These are phyloP conservation scores for Cephalopterus ornatus DNA, from an alignment of 2,113 vertebrate species.

Conservation along the genomic window DNA sequence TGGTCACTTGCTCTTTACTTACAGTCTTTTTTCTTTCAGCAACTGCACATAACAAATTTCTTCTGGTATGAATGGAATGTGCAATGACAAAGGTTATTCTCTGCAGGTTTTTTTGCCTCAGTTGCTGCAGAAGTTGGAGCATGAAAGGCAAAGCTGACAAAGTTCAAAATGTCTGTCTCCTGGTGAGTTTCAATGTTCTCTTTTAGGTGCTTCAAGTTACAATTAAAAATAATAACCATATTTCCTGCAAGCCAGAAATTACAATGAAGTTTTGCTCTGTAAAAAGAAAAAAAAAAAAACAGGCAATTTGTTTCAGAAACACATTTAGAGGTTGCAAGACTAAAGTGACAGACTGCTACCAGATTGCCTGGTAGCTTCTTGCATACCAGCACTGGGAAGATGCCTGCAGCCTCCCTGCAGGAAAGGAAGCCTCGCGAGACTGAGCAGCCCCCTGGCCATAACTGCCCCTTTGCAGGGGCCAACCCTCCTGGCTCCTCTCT, in stretches of 20 bases:
- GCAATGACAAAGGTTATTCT: background rate
- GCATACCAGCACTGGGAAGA: background rate
- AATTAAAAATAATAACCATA: background rate
- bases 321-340: background rate
- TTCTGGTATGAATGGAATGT: background rate
- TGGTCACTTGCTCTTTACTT: background rate
- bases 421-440: background rate
- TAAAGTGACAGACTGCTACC: rapidly evolving
- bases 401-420: background rate
- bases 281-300: background rate
- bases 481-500: rapidly evolving
- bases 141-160: background rate
- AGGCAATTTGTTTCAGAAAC: background rate
- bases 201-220: background rate
- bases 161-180: background rate
- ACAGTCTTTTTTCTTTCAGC: background rate
- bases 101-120: background rate
- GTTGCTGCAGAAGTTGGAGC: background rate
- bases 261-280: background rate
- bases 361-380: background rate
- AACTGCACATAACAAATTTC: background rate
- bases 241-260: background rate
- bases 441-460: background rate
- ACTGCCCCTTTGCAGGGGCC: background rate
- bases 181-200: background rate